A percentile compares a stretch with the other conserved stretches of the same genome.
phyloP scores from a whole-genome alignment of 1,140 invertebrate genomes.

The Bradysia coprophila region DNA sequence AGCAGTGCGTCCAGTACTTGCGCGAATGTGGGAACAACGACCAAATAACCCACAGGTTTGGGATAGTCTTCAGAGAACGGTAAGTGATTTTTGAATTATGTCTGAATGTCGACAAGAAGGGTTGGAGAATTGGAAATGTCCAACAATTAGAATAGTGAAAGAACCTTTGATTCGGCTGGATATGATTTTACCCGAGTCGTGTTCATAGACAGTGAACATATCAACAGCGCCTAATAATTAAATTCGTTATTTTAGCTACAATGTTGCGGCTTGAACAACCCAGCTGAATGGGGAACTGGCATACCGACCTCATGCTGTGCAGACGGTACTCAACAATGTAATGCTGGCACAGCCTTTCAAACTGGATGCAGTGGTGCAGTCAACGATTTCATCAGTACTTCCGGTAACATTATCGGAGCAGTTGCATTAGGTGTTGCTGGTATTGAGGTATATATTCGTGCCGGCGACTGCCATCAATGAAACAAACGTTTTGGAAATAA shows the following conservation, averaged over 20 bases:
- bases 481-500: neutral
- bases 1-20: constrained; percentile 24
- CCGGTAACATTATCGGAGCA: constrained; percentile 35
- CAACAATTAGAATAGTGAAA: too few relatives aligned
- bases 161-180: too few relatives aligned
- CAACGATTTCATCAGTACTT: constrained; percentile 24
- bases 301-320: constrained; percentile 25
- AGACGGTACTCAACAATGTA: constrained; percentile 22
- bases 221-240: too few relatives aligned
- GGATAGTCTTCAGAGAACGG: constrained; percentile 23
- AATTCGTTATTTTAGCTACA: too few relatives aligned
- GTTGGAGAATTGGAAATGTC: too few relatives aligned
- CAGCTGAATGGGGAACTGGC: constrained; percentile 23
- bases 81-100: constrained; percentile 12
- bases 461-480: neutral
- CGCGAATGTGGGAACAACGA: constrained; percentile 14
- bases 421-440: constrained; percentile 44
- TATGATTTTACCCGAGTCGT: too few relatives aligned
- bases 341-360: constrained; percentile 20
- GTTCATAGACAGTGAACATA: too few relatives aligned
- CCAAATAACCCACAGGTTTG: constrained; percentile 5
- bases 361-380: constrained; percentile 27
- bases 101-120: neutral
- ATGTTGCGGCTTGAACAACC: constrained; percentile 38
- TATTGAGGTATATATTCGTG: constrained; percentile 33